Conservation (phyloP, 1,140 invertebrate genomes). For the Drosophila ercepeae region DNA sequence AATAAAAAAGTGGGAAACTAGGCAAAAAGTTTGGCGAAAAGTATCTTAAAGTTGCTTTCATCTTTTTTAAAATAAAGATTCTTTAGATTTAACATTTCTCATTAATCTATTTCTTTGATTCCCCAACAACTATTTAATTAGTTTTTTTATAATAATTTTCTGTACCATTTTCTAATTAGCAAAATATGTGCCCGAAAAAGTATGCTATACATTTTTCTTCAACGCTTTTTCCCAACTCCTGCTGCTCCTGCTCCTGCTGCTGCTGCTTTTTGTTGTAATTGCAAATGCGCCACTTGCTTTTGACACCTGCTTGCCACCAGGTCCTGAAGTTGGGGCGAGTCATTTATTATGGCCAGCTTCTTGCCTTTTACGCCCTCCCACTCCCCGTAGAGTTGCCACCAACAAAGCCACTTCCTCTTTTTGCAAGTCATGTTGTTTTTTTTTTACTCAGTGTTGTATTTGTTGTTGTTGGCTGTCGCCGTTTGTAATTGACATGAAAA, state of each 20-base stretch:
- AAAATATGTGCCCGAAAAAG: slow-evolving; percentile 15
- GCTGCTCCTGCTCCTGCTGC: no score
- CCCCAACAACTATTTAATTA: no score
- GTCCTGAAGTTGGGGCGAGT: not conserved
- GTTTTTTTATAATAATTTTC: not conserved
- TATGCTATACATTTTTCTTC: slow-evolving; percentile 28
- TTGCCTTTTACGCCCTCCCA: slow-evolving; percentile 13
- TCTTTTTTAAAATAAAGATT: no score
- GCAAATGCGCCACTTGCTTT: slow-evolving; percentile 53
- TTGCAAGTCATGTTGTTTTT: not conserved
- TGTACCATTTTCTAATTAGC: not conserved
- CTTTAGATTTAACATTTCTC: no score
- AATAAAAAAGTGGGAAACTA: no score
- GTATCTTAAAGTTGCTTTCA: no score
- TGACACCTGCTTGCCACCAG: slow-evolving; percentile 39
- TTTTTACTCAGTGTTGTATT: no score
- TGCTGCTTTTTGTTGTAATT: slow-evolving; percentile 39
- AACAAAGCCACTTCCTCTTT: not conserved
- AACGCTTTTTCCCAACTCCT: slow-evolving; percentile 8
- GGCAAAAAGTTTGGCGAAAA: no score
- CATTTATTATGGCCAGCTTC: slow-evolving; percentile 54
- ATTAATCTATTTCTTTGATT: no score
- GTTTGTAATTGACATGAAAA: slow-evolving; percentile 65
- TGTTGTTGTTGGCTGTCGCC: slow-evolving; percentile 35
- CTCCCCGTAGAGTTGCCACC: not conserved